Evolutionary conservation across 2,113 vertebrate genomes (phyloP).

Genomic region (Chloropsis cyanopogon): DNA sequence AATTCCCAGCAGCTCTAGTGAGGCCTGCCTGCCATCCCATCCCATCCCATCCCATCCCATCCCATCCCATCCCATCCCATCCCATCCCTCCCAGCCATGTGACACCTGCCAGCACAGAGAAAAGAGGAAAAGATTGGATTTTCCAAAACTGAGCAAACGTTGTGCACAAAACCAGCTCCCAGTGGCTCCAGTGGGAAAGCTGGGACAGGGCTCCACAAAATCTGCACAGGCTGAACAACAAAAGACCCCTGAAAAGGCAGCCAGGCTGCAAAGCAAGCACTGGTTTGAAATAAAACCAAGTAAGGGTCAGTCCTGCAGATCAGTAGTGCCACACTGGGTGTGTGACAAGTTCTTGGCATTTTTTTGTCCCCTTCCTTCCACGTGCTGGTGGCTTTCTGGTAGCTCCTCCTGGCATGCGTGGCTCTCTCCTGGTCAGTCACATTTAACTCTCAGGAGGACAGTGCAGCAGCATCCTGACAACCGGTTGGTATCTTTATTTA

Average conservation of each 20-base stretch:
- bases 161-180: not conserved
- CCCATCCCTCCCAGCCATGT: not conserved
- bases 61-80: not conserved
- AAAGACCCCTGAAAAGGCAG: not conserved
- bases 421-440: constrained; percentile 69
- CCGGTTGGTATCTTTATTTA: constrained; percentile 68
- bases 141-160: not conserved
- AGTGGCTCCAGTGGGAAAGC: not conserved
- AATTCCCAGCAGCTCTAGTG: not conserved
- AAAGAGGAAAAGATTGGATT: not conserved
- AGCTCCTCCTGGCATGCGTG: constrained; percentile 11
- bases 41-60: too few relatives aligned
- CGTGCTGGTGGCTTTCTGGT: constrained; percentile 8
- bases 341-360: not conserved
- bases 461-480: not conserved
- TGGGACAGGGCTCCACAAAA: not conserved
- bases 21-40: not conserved
- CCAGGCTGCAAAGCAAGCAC: not conserved
- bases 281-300: not conserved
- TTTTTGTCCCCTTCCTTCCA: constrained; percentile 49
- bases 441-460: constrained; percentile 58
- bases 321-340: fast-evolving
- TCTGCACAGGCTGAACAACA: not conserved
- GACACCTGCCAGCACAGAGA: not conserved
- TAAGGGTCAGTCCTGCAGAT: not conserved